Base-by-base conservation (phyloP, 2,797 vertebrate genomes). In the Propithecus deckenii region DNA sequence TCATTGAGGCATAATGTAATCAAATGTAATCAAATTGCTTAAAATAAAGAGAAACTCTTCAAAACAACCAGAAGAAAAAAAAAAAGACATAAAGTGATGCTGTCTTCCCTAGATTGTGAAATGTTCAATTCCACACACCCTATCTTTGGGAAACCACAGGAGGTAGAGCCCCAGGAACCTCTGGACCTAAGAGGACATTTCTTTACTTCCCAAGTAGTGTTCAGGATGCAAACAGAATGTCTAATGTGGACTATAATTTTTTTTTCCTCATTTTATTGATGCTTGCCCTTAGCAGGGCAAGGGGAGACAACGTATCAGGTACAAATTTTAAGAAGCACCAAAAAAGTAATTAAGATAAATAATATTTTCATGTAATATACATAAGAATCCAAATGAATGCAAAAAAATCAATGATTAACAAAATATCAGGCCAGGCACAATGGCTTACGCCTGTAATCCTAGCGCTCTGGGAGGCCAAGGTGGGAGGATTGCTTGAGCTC, bases 361-460 rank as follows among this genome's bases (percentile, higher is more conserved):
- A 35, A 57, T 38, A 52, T 78, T 48, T 86, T 91, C 46, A 67
- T 83, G 50, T 85, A 69, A 43, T 88, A 32, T 59, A 74, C 95
- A 50, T 6, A 72, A 91, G 59, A 92, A 76, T 95, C 23, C 86
- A 78, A 95, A 89, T 93, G 71, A 94, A 92, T 81, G 30, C 17
- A 94, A 85, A 28, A 65, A 97, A 93, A 75, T 83, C 35, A 7
- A 86, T 80, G 48, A 90, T 46, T 80, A 95, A 89, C 46, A 67
- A 95, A 94, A 50, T 38, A 83, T 7, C 55, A 57, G 55, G 9
- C 55, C 23, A 1, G 55, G 55, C 55, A 57, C 9, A 22, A 22
- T 57, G 55, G 55, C 55, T 25, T 22, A 57, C 4, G 4, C 55
- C 55, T 57, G 55, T 57, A 57, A 57, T 25, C 22, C 55, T 57